Conservation (phyloP, 2,888 invertebrate genomes). For the Strigamia crassipes region DNA sequence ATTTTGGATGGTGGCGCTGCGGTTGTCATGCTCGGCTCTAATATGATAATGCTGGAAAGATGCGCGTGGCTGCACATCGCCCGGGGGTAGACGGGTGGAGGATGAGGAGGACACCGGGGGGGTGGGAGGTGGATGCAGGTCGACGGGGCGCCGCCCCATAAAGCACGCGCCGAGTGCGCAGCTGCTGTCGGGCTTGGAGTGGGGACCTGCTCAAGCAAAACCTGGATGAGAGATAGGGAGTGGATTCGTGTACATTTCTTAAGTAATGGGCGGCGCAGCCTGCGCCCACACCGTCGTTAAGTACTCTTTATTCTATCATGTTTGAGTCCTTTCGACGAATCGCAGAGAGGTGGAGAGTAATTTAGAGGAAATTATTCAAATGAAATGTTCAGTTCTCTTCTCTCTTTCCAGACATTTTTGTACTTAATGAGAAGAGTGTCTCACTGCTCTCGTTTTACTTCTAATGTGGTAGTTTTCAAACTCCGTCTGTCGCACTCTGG, state of each 20-base stretch:
- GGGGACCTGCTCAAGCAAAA: slow-evolving; percentile 40
- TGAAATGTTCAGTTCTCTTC: slow-evolving; percentile 20
- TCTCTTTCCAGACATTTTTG: slow-evolving; percentile 8
- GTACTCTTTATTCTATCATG: slow-evolving; percentile 5
- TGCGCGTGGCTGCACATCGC: slow-evolving; percentile 39
- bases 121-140: slow-evolving; percentile 37
- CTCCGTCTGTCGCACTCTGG: slow-evolving; percentile 25
- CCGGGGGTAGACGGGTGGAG: slow-evolving; percentile 33
- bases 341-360: slow-evolving; percentile 36
- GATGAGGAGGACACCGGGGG: slow-evolving; percentile 6
- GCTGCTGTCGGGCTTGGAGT: slow-evolving; percentile 29
- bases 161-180: slow-evolving; percentile 44
- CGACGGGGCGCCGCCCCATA: slow-evolving; percentile 43
- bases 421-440: slow-evolving; percentile 38
- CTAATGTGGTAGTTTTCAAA: slow-evolving; percentile 31
- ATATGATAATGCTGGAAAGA: slow-evolving; percentile 42
- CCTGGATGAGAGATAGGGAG: slow-evolving; percentile 37
- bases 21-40: slow-evolving; percentile 42
- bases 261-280: slow-evolving; percentile 40
- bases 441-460: slow-evolving; percentile 37
- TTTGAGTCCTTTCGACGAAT: slow-evolving; percentile 36
- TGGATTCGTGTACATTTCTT: slow-evolving; percentile 39
- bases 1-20: slow-evolving; percentile 42
- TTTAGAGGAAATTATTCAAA: slow-evolving; percentile 43
- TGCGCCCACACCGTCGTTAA: slow-evolving; percentile 42